Percentiles rank a stretch among this genome's conserved stretches.
Evolutionary conservation across 2,113 vertebrate genomes (phyloP).

Genomic region (Tachysurus vachellii): DNA sequence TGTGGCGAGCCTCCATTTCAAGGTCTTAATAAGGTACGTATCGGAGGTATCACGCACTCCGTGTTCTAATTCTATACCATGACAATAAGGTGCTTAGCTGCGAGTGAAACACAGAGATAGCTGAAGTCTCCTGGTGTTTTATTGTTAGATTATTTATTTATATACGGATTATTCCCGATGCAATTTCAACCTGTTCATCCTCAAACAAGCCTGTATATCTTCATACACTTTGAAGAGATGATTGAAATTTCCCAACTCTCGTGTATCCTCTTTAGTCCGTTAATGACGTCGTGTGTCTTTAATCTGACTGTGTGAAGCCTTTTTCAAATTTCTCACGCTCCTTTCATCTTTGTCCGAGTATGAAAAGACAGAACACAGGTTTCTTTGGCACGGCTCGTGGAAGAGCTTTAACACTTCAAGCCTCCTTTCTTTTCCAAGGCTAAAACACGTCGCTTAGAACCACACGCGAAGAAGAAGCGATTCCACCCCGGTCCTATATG

Average conservation of each 20-base stretch:
- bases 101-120: constrained; percentile 20
- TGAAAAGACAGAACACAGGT: constrained; percentile 61
- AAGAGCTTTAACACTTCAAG: constrained; percentile 49
- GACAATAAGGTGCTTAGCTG: constrained; percentile 34
- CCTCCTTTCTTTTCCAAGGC: constrained; percentile 43
- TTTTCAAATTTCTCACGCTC: constrained; percentile 58
- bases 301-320: constrained; percentile 66
- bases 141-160: constrained; percentile 9
- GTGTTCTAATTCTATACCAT: constrained; percentile 43
- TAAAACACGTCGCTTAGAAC: constrained; percentile 18
- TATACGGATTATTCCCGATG: constrained; percentile 11
- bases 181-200: constrained; percentile 60
- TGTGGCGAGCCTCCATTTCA: constrained; percentile 73
- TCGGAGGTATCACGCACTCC: constrained; percentile 62
- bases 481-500: too few species aligned
- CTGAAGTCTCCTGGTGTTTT: neutral
- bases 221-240: constrained; percentile 61
- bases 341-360: constrained; percentile 69
- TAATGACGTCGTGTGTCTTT: constrained; percentile 68
- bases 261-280: constrained; percentile 66
- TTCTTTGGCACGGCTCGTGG: constrained; percentile 61
- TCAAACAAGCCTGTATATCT: constrained; percentile 62
- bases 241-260: constrained; percentile 58
- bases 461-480: neutral
- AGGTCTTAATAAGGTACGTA: constrained; percentile 68